These are phyloP conservation scores for Anas platyrhynchos DNA, from an alignment of 2,113 vertebrate species.

Conservation along the genomic window DNA sequence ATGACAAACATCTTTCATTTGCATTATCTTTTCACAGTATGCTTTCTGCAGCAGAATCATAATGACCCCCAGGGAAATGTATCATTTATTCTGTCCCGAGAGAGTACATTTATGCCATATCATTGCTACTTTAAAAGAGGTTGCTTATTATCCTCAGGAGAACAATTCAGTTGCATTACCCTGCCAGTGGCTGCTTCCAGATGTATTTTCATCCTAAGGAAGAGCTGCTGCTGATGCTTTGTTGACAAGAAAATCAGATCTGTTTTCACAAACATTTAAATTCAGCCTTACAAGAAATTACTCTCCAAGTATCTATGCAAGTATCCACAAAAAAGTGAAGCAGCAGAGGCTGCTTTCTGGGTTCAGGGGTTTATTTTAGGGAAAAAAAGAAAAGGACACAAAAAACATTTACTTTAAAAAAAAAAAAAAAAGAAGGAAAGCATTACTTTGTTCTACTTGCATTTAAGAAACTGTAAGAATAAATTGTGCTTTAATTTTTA, in stretches of 20 bases:
- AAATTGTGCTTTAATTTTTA: background rate
- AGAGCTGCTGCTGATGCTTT: background rate
- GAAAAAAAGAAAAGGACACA: no score
- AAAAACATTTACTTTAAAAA: no score
- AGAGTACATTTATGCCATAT: background rate
- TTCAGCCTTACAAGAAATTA: background rate
- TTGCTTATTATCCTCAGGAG: conserved; percentile 19
- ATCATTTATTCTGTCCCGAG: background rate
- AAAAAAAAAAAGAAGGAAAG: background rate
- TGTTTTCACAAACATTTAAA: background rate
- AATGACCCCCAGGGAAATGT: background rate
- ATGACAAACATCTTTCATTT: background rate
- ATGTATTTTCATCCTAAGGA: background rate
- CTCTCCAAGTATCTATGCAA: background rate
- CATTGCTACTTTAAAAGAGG: background rate
- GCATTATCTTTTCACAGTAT: background rate
- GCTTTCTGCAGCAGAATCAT: background rate
- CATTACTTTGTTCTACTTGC: background rate
- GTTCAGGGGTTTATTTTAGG: background rate
- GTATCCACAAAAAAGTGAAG: background rate
- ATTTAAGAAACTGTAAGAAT: background rate
- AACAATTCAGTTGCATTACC: background rate
- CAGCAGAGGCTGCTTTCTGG: rapidly evolving
- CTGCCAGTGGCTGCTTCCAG: background rate
- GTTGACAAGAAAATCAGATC: background rate